Evolutionary conservation across 2,113 vertebrate genomes (phyloP), one percentile per base, ranked within the genome.

Genomic region (Morone chrysops): DNA sequence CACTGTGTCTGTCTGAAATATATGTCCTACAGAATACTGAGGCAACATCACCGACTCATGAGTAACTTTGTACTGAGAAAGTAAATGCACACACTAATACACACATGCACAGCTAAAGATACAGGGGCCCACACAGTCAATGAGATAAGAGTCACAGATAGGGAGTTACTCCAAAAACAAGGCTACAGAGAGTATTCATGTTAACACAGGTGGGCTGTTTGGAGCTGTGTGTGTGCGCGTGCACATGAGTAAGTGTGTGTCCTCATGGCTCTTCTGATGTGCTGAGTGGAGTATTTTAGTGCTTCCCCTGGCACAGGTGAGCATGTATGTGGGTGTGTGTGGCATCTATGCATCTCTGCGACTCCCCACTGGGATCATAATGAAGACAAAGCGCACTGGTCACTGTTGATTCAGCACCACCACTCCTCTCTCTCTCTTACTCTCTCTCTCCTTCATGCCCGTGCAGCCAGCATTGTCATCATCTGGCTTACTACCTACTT

Each of bases 341-440:
- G 77, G 84, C 88, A 85, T 82, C 75, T 70, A 74, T 45, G 14
- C 81, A 83, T 83, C 85, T 94, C 94, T 96, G 94, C 94, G 96
- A 95, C 96, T 96, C 96, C 91, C 96, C 95, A 95, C 93, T 93
- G 96, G 95, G 95, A 95, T 95, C 95, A 95, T 97, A 96, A 97
- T 97, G 96, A 96, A 97, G 97, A 97, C 96, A 96, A 96, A 97
- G 96, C 95, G 95, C 91, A 93, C 71, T 96, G 96, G 96, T 96
- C 97, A 95, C 95, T 96, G 96, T 97, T 96, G 96, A 97, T 96
- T 97, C 97, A 96, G 96, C 96, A 96, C 81, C 83, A 80, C 70
- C 53, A 78, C 72, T 71, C 48, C 61, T 68, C 31, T 87, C 47
- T 70, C 56, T 76, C 22, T 66, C 43, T 12, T 56, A 81, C 57